These are phyloP conservation scores for Neria commutata DNA, from an alignment of 2,888 invertebrate genomes.

Conservation along the genomic window DNA sequence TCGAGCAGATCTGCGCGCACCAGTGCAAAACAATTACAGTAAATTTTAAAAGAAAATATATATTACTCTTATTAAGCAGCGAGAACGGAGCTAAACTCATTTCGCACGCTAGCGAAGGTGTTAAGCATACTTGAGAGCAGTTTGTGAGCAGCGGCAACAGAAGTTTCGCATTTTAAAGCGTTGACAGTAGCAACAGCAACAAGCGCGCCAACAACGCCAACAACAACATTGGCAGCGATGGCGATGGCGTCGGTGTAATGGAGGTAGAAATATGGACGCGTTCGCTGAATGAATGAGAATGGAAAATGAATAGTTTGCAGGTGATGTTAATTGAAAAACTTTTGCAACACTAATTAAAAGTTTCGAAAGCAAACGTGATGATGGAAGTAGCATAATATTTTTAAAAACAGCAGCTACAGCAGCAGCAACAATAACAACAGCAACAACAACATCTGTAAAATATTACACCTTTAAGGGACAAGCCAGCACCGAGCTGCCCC, in stretches of 20 bases:
- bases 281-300: constrained; percentile 31
- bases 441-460: background rate
- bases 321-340: constrained; percentile 60
- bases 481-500: no score
- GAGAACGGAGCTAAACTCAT: constrained; percentile 12
- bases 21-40: no score
- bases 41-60: no score
- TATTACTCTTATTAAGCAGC: no score
- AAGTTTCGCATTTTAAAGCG: constrained; percentile 43
- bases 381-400: constrained; percentile 23
- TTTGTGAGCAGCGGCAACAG: constrained; percentile 2
- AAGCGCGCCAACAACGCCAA: constrained; percentile 22
- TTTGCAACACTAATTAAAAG: constrained; percentile 58
- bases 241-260: constrained; percentile 7
- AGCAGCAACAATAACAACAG: constrained; percentile 5
- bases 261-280: constrained; percentile 15
- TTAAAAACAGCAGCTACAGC: background rate
- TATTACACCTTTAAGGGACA: no score
- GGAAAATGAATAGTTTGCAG: constrained; percentile 58
- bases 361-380: constrained; percentile 53
- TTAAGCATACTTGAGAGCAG: constrained; percentile 32
- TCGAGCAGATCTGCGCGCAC: no score
- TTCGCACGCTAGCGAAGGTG: constrained; percentile 23
- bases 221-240: constrained; percentile 22
- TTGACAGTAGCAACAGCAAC: constrained; percentile 17